These are phyloP conservation scores for Caradrina kadenii DNA, from an alignment of 2,888 invertebrate genomes.

Conservation along the genomic window DNA sequence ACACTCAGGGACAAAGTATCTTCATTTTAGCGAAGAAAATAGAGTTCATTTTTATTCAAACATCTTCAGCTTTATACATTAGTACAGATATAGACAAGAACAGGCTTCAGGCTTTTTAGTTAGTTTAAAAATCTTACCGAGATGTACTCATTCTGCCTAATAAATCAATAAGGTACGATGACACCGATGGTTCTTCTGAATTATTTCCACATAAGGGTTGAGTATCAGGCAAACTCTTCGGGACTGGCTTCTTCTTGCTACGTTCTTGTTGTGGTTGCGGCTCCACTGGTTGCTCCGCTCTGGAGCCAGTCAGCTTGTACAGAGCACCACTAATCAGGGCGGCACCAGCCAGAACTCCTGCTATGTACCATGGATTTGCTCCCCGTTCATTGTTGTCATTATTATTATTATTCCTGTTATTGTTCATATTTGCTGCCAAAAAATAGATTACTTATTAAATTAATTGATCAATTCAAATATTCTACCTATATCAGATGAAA, in stretches of 20 bases:
- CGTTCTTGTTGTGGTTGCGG: not conserved
- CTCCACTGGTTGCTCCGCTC: not conserved
- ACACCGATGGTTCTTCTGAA: not conserved
- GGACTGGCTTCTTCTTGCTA: not conserved
- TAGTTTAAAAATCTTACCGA: slow-evolving; percentile 25
- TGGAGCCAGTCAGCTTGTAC: slow-evolving; percentile 43
- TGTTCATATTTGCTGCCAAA: slow-evolving; percentile 41
- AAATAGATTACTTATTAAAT: not conserved
- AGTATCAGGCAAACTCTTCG: not conserved
- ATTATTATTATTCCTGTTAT: slow-evolving; percentile 20
- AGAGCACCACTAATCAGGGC: slow-evolving; percentile 51
- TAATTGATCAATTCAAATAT: no score
- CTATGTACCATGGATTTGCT: slow-evolving; percentile 23
- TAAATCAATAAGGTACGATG: slow-evolving; percentile 46
- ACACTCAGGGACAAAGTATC: no score
- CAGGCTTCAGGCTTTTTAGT: no score
- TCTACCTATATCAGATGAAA: no score
- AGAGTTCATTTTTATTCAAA: no score
- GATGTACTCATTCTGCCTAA: slow-evolving; percentile 37
- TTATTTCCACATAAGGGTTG: not conserved
- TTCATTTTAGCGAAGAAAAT: no score
- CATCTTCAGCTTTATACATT: no score
- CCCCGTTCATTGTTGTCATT: slow-evolving; percentile 9
- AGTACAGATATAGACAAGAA: no score
- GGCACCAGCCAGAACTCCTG: slow-evolving; percentile 46